Evolutionary conservation across 1,140 invertebrate species (phyloP).

Genomic region (Drosophila orosa): DNA sequence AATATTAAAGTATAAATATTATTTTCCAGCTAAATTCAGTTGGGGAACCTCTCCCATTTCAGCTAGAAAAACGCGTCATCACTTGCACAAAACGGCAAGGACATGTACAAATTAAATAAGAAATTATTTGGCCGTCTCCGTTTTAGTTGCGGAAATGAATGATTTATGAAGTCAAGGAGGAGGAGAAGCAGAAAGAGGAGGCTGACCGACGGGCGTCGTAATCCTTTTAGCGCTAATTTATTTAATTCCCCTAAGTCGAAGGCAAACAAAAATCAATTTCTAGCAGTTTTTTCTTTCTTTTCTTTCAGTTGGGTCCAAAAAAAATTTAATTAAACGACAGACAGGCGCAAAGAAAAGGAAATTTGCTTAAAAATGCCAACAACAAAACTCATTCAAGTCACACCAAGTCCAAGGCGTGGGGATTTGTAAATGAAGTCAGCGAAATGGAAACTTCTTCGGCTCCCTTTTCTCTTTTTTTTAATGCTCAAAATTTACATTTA

Average conservation of each 20-base stretch:
- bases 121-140: slow-evolving; percentile 42
- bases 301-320: slow-evolving; percentile 47
- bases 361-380: slow-evolving; percentile 62
- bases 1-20: background rate
- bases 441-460: slow-evolving; percentile 49
- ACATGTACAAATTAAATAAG: slow-evolving; percentile 63
- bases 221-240: slow-evolving; percentile 72
- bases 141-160: slow-evolving; percentile 60
- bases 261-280: slow-evolving; percentile 70
- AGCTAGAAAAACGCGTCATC: background rate
- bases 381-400: slow-evolving; percentile 61
- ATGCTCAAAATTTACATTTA: slow-evolving; percentile 53
- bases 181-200: background rate
- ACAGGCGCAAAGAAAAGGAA: slow-evolving; percentile 13
- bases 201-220: slow-evolving; percentile 25
- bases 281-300: slow-evolving; percentile 46
- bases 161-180: slow-evolving; percentile 48
- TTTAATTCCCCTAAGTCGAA: slow-evolving; percentile 61
- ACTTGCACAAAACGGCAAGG: slow-evolving; percentile 16
- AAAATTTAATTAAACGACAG: slow-evolving; percentile 76
- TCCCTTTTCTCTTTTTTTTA: background rate
- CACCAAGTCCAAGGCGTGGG: slow-evolving; percentile 13
- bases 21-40: background rate
- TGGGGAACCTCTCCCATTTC: background rate
- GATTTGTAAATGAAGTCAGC: slow-evolving; percentile 65